phyloP scores from a whole-genome alignment of 2,797 vertebrate species.

The Pseudocheirus occidentalis region DNA sequence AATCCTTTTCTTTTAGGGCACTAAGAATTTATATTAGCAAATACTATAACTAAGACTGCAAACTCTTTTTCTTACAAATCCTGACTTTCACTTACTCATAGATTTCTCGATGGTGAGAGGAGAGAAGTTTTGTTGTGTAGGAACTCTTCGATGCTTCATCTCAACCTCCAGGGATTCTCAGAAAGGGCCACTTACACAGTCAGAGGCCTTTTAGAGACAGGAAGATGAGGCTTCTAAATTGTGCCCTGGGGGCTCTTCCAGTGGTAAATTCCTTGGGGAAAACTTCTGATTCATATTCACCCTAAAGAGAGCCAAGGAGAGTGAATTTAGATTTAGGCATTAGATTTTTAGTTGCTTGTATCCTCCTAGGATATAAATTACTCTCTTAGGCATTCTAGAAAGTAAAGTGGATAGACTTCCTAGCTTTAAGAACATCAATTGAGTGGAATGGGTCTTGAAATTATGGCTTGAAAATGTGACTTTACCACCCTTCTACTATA shows the following conservation, averaged over 20 bases:
- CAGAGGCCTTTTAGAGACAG: neutral
- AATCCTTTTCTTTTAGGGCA: slow-evolving; percentile 44
- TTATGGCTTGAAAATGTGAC: neutral
- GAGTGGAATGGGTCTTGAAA: slow-evolving; percentile 53
- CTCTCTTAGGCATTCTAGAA: slow-evolving; percentile 32
- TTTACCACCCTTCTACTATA: neutral
- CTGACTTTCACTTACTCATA: slow-evolving; percentile 5
- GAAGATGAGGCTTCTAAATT: neutral
- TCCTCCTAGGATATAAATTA: slow-evolving; percentile 23
- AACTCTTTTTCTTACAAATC: slow-evolving; percentile 29
- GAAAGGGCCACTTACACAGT: neutral
- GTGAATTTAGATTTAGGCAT: neutral
- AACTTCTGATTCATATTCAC: neutral
- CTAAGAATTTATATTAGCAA: slow-evolving; percentile 31
- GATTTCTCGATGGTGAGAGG: neutral
- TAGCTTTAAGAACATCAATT: slow-evolving; percentile 35
- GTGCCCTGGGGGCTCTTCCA: slow-evolving; percentile 4
- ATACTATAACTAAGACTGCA: slow-evolving; percentile 33
- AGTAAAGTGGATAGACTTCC: slow-evolving; percentile 7
- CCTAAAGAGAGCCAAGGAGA: slow-evolving; percentile 25
- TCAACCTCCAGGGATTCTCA: slow-evolving; percentile 12
- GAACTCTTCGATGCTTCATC: slow-evolving; percentile 39
- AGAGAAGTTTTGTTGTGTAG: neutral
- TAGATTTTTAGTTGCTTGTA: slow-evolving; percentile 27
- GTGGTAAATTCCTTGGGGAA: neutral